A percentile compares a stretch with the other conserved stretches of the same genome.
Conservation (phyloP, 1,140 invertebrate genomes). For the Drosophila yakuba region DNA sequence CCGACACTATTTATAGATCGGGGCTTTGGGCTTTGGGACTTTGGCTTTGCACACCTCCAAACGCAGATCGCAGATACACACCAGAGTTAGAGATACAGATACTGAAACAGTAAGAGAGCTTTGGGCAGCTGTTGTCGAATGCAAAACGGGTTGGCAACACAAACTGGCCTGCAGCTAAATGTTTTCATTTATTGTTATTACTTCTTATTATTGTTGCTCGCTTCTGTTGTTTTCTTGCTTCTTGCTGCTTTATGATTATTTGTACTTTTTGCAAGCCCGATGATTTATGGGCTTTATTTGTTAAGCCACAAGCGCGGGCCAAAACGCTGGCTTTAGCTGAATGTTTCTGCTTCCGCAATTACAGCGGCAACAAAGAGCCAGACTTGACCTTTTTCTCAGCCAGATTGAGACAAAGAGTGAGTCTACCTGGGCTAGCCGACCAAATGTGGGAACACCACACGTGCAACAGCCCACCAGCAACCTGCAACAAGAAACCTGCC, state of each 20-base stretch:
- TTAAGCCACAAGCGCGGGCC: constrained; percentile 20
- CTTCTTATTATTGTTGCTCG: constrained; percentile 1
- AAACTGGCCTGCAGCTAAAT: constrained; percentile 43
- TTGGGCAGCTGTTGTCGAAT: constrained; percentile 11
- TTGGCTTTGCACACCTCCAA: constrained; percentile 28
- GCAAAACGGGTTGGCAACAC: constrained; percentile 44
- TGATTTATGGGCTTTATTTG: constrained; percentile 41
- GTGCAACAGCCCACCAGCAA: constrained; percentile 16
- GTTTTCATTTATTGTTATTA: constrained; percentile 45
- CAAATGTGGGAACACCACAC: constrained; percentile 35
- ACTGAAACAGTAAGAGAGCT: background rate
- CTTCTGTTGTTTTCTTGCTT: constrained; percentile 1
- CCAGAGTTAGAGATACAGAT: constrained; percentile 13
- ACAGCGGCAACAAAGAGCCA: constrained; percentile 21
- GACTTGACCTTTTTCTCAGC: constrained; percentile 46
- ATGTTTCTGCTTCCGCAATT: constrained; percentile 41
- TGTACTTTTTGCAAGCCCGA: constrained; percentile 1
- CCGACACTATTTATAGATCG: constrained; percentile 47
- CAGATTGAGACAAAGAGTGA: constrained; percentile 20
- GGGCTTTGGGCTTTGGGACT: constrained; percentile 18
- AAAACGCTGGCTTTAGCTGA: constrained; percentile 25
- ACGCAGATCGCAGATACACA: constrained; percentile 11
- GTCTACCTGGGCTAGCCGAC: background rate
- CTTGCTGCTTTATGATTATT: background rate
- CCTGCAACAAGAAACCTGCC: constrained; percentile 13